Base-by-base conservation (phyloP, 2,113 vertebrate species). In the Sapajus apella region DNA sequence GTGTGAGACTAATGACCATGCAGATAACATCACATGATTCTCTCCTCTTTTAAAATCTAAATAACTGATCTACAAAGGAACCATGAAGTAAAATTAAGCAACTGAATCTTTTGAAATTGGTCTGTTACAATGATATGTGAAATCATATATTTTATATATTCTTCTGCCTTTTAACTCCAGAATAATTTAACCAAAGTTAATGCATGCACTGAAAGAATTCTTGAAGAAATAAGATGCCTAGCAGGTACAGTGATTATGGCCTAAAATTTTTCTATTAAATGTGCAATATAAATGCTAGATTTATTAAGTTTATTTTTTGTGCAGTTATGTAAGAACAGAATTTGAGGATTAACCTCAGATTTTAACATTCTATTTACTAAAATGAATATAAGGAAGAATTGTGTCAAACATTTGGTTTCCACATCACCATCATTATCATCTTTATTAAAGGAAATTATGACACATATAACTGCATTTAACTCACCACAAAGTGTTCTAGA, bases 61-160 rank as follows among this genome's bases (percentile, higher is more conserved):
- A 79, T 97, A 98, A 98, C 97, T 98, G 96, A 97, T 98, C 97
- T 98, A 96, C 94, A 98, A 98, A 98, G 98, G 97, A 95, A 98
- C 98, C 98, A 94, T 98, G 97, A 98, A 98, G 98, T 98, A 98
- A 99, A 98, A 97, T 98, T 98, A 98, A 98, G 91, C 98, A 98
- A 95, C 94, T 83, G 98, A 98, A 96, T 95, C 87, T 97, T 98
- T 97, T 98, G 97, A 98, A 98, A 98, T 97, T 8, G 95, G 94
- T 98, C 97, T 99, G 98, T 98, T 98, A 97, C 96, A 96, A 73
- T 95, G 97, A 97, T 97, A 95, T 97, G 95, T 89, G 97, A 98
- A 98, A 97, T 30, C 79, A 94, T 93, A 84, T 93, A 91, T 97
- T 98, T 98, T 95, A 17, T 93, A 93, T 95, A 93, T 87, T 97